Percentiles rank a stretch among this genome's conserved stretches.
These are phyloP conservation scores for Drosophila orena DNA, from an alignment of 1,140 invertebrate species.

Conservation along the genomic window DNA sequence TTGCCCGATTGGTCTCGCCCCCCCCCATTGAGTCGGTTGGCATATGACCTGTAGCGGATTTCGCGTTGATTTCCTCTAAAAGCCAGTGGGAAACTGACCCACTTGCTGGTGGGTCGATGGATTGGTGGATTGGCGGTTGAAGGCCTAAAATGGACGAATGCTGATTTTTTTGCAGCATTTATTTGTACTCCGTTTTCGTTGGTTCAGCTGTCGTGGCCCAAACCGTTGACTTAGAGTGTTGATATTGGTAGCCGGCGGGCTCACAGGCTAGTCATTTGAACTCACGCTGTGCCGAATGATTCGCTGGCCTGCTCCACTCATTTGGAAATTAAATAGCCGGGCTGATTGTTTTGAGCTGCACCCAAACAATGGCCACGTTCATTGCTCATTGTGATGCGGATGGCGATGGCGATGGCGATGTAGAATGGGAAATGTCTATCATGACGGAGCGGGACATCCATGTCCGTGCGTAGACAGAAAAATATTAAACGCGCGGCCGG, in stretches of 20 bases:
- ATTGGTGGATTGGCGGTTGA: not conserved
- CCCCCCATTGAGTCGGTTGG: not conserved
- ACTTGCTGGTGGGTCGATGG: not conserved
- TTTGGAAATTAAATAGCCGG: slow-evolving; percentile 34
- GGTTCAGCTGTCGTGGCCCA: slow-evolving; percentile 7
- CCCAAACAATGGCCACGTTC: slow-evolving; percentile 6
- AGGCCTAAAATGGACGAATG: slow-evolving; percentile 22
- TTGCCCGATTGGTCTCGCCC: slow-evolving; percentile 22
- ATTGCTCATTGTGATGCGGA: slow-evolving; percentile 20
- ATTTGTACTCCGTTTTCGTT: not conserved
- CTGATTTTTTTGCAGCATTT: slow-evolving; percentile 14
- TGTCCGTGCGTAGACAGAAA: slow-evolving; percentile 39
- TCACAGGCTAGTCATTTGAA: not conserved
- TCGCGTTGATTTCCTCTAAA: slow-evolving; percentile 17
- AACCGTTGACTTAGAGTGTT: slow-evolving; percentile 18
- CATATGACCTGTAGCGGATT: slow-evolving; percentile 17
- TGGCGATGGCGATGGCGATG: not conserved
- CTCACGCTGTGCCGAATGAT: not conserved
- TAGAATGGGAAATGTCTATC: slow-evolving; percentile 28
- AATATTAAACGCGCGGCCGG: slow-evolving; percentile 61
- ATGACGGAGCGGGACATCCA: slow-evolving; percentile 30
- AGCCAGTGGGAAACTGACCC: slow-evolving; percentile 13
- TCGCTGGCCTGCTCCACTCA: not conserved
- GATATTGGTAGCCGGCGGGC: not conserved
- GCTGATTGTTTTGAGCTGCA: slow-evolving; percentile 26